Conservation (phyloP, 1,140 invertebrate species). For the Catajapyx aquilonaris region DNA sequence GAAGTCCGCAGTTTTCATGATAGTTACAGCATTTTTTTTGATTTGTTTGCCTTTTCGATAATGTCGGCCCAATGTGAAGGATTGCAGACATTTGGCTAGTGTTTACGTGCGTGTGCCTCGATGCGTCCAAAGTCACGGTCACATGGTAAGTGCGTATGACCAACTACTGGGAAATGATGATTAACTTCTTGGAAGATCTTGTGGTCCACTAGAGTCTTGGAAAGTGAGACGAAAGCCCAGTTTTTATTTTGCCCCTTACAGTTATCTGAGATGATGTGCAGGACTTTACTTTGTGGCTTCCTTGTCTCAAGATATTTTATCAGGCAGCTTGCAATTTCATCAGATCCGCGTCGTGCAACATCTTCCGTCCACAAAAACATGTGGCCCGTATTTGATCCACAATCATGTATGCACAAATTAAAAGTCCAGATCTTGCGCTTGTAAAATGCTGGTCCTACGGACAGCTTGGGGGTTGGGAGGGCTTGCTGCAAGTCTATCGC, state of each 20-base stretch:
- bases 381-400: neutral
- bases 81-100: neutral
- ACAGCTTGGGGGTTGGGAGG: conserved; percentile 5
- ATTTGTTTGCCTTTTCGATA: neutral
- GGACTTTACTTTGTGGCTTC: neutral
- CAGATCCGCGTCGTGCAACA: neutral
- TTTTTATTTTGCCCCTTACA: neutral
- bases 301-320: neutral
- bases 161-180: neutral
- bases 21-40: too few species aligned
- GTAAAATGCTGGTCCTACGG: neutral
- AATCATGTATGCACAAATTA: neutral
- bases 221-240: neutral
- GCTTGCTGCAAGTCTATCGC: conserved; percentile 6
- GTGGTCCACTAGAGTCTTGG: neutral
- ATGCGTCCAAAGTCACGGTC: neutral
- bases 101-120: neutral
- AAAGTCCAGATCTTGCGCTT: neutral
- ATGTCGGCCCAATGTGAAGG: neutral
- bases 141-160: neutral
- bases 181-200: neutral
- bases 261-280: neutral
- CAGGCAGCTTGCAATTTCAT: neutral
- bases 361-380: neutral
- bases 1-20: too few species aligned